A percentile compares a stretch with the other conserved stretches of the same genome.
These are phyloP conservation scores for Gymnosoma rotundatum DNA, from an alignment of 2,888 invertebrate genomes.

Conservation along the genomic window DNA sequence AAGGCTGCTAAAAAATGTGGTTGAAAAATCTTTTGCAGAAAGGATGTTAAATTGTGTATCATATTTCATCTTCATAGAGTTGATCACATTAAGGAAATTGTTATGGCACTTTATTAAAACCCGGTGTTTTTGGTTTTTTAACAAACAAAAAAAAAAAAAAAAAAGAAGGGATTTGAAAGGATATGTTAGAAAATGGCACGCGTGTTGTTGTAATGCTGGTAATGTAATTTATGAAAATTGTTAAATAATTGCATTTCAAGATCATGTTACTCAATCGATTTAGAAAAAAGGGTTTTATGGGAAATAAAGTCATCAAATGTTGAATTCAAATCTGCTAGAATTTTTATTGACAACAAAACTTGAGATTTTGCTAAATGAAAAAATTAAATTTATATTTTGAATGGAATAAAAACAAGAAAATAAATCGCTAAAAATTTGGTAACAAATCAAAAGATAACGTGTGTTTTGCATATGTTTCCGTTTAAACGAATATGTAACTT, in stretches of 20 bases:
- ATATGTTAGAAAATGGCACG: conserved; percentile 59
- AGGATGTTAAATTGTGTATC: conserved; percentile 60
- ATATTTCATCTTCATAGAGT: conserved; percentile 62
- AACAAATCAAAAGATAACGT: conserved; percentile 71
- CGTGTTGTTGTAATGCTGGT: conserved; percentile 65
- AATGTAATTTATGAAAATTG: conserved; percentile 80
- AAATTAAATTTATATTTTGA: neutral
- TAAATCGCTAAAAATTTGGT: neutral
- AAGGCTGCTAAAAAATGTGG: conserved; percentile 20
- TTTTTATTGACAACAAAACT: conserved; percentile 16
- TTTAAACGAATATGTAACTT: conserved; percentile 73
- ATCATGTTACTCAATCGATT: conserved; percentile 51
- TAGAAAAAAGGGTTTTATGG: conserved; percentile 54
- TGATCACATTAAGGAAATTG: conserved; percentile 69
- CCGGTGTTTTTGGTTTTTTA: conserved; percentile 58
- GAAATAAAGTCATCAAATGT: conserved; percentile 59
- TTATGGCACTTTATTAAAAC: conserved; percentile 66
- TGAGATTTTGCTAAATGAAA: conserved; percentile 3
- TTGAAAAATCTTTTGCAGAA: conserved; percentile 21
- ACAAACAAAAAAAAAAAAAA: neutral
- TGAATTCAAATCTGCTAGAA: conserved; percentile 24
- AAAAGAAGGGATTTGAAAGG: conserved; percentile 39
- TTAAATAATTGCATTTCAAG: conserved; percentile 78
- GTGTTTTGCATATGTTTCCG: conserved; percentile 78
- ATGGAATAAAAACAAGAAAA: neutral